Conservation (phyloP, 2,888 invertebrate species). For the Caenorhabditis macrosperma region DNA sequence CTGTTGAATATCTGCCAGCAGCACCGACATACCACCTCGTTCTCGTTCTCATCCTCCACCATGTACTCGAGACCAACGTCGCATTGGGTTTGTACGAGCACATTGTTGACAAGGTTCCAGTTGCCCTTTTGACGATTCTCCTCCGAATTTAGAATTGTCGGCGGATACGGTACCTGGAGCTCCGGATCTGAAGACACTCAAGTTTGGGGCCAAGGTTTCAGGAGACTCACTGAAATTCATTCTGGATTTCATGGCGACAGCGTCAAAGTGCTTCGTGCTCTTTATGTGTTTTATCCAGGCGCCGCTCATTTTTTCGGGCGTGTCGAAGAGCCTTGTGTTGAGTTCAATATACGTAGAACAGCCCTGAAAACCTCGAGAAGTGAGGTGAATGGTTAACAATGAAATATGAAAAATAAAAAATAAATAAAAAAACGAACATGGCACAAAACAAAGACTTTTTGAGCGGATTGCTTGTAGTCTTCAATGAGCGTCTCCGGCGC, state of each 20-base stretch:
- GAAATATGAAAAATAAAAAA: neutral
- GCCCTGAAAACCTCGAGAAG: too few species aligned
- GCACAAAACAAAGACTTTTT: slow-evolving; percentile 31
- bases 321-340: slow-evolving; percentile 3
- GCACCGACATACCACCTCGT: slow-evolving; percentile 61
- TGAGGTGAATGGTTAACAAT: too few species aligned
- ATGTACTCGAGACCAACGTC: slow-evolving; percentile 68
- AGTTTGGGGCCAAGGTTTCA: neutral
- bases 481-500: neutral
- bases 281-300: slow-evolving; percentile 27
- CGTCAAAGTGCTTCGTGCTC: slow-evolving; percentile 21
- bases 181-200: slow-evolving; percentile 9
- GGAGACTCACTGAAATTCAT: slow-evolving; percentile 18
- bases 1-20: slow-evolving; percentile 56
- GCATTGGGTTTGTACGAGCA: slow-evolving; percentile 60
- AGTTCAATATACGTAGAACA: slow-evolving; percentile 28
- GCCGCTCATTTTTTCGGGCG: slow-evolving; percentile 1
- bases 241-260: slow-evolving; percentile 12
- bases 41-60: slow-evolving; percentile 60
- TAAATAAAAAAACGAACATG: neutral
- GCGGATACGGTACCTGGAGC: slow-evolving; percentile 38
- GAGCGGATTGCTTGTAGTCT: slow-evolving; percentile 17
- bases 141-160: slow-evolving; percentile 2
- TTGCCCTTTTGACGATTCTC: slow-evolving; percentile 13
- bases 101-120: slow-evolving; percentile 15